A percentile compares a stretch with the other conserved stretches of the same genome.
These are phyloP conservation scores for Peromyscus leucopus DNA, from an alignment of 2,113 vertebrate species.

Conservation along the genomic window DNA sequence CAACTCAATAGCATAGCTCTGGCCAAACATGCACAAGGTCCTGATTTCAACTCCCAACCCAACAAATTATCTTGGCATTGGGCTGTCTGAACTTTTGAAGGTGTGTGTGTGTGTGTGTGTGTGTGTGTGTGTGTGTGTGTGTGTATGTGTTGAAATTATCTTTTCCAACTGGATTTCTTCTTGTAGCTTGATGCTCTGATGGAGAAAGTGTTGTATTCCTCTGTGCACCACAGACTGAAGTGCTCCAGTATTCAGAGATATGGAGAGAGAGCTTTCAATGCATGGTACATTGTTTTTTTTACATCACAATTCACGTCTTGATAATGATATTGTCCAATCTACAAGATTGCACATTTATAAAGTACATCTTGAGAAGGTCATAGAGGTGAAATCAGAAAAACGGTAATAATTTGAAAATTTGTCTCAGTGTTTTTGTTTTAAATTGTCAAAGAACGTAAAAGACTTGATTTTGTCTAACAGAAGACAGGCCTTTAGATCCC, in stretches of 20 bases:
- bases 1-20: not conserved
- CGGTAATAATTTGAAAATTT: not conserved
- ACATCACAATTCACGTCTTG: not conserved
- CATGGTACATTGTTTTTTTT: slow-evolving; percentile 64
- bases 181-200: slow-evolving; percentile 71
- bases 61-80: not conserved
- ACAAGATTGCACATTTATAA: not conserved
- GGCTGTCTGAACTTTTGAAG: not conserved
- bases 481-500: not conserved
- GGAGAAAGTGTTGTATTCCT: not conserved
- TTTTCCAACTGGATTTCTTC: slow-evolving; percentile 37
- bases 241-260: slow-evolving; percentile 68
- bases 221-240: slow-evolving; percentile 17
- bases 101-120: not conserved
- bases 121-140: too few relatives aligned
- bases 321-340: not conserved
- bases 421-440: not conserved
- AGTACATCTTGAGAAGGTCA: not conserved
- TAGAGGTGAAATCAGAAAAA: not conserved
- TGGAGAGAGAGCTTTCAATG: slow-evolving; percentile 82
- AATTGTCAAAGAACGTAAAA: not conserved
- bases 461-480: not conserved
- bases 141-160: not conserved
- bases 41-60: not conserved
- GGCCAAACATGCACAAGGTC: too few relatives aligned